phyloP scores from a whole-genome alignment of 2,888 invertebrate genomes.

The Chironomus riparius region DNA sequence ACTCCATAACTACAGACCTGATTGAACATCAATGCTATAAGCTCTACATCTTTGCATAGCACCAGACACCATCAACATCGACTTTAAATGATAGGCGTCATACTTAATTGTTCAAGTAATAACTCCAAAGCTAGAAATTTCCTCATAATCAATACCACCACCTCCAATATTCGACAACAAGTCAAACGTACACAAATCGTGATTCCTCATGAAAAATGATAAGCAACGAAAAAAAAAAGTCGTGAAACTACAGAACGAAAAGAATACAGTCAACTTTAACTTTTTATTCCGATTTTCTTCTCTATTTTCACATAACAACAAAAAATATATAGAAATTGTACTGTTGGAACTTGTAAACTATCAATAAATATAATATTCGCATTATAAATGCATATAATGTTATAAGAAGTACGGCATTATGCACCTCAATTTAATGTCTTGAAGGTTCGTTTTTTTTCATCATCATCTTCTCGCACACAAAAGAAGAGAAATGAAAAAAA shows the following conservation, averaged over 20 bases:
- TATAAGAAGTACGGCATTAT: conserved; percentile 1
- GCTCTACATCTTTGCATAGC: too few relatives aligned
- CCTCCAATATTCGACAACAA: too few relatives aligned
- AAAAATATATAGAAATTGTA: not conserved
- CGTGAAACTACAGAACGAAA: not conserved
- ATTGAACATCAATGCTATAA: too few relatives aligned
- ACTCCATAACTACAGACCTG: too few relatives aligned
- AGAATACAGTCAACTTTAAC: not conserved
- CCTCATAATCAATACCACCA: too few relatives aligned
- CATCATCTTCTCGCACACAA: not conserved
- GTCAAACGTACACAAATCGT: not conserved
- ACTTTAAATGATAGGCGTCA: too few relatives aligned
- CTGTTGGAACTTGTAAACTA: conserved; percentile 14
- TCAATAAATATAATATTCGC: conserved; percentile 26
- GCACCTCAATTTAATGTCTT: conserved; percentile 21
- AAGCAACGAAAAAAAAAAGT: not conserved
- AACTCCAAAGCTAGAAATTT: too few relatives aligned
- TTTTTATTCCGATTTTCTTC: not conserved
- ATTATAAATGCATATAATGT: conserved; percentile 21
- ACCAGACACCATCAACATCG: too few relatives aligned
- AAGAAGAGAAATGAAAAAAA: not conserved
- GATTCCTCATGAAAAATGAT: not conserved
- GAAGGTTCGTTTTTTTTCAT: conserved; percentile 16
- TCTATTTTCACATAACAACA: not conserved
- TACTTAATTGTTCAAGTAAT: too few relatives aligned